Evolutionary conservation across 1,140 invertebrate species (phyloP), one percentile per base, ranked within the genome.

Genomic region (Listronotus bonariensis): DNA sequence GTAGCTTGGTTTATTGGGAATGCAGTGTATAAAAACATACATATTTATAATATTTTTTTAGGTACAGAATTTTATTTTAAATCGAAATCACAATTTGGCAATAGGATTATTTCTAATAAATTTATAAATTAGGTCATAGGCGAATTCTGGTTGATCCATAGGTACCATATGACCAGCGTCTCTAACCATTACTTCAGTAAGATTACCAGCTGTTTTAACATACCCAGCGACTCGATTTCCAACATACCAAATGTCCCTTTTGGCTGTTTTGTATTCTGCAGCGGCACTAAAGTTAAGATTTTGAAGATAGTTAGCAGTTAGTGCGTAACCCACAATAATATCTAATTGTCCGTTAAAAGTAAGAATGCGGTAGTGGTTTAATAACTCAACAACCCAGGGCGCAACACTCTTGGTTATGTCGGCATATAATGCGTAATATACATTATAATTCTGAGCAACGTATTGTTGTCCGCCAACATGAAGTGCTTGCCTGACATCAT

Each of bases 321-420:
- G 78, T 9, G 91, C 87, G 72, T 92, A 92, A 0, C 91, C 88
- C 6, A 92, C 87, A 56, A 93, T 92, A 49, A 95, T 88, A 77
- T 95, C 92, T 53, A 93, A 78, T 75, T 94, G 91, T 7, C 92
- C 92, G 74, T 88, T 93, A 76, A 92, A 94, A 65, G 89, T 82
- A 26, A 91, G 69, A 3, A 89, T 83, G 75, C 82, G 80, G 73
- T 91, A 92, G 63, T 86, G 71, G 51, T 74, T 86, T 69, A 81
- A 86, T 0, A 96, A 77, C 55, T 89, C 86, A 4, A 85, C 80
- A 49, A 96, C 80, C 84, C 87, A 88, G 1, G 86, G 85, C 32
- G 90, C 88, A 18, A 92, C 40, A 12, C 89, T 90, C 69, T 93
- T 83, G 87, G 95, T 92, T 0, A 96, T 82, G 81, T 97, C 94